Evolutionary conservation across 2,113 vertebrate species (phyloP), one percentile per base, ranked within the genome.

Genomic region (Oophaga pumilio): DNA sequence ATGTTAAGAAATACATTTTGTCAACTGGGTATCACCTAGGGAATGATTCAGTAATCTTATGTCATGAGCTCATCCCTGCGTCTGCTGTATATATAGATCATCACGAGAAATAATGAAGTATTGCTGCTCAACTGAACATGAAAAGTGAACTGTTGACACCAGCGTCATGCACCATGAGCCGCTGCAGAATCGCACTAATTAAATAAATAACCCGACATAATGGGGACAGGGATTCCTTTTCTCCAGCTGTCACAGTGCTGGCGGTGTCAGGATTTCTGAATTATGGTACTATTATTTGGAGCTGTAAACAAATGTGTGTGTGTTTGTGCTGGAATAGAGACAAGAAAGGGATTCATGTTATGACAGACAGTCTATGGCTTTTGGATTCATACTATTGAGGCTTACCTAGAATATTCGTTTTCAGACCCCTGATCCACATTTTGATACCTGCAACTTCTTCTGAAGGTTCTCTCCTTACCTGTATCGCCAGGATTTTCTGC

Each of bases 91-190:
- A 76, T 76, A 13, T 52, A 56, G 49, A n/a, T 77, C 76, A 82
- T 68, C 15, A n/a, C 22, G 8, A 68, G 62, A 24, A 82, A 49
- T 59, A 14, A 50, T 33, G 18, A 74, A 28, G 13, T 28, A 66
- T 82, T 66, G 33, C 80, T 82, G 59, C 43, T 50, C 56, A 50
- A 20, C 60, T 66, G 33, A 82, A 66, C 43, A 22, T 82, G 80
- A 11, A 66, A 66, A 24, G 59, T 66, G 59, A 82, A 82, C 22
- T 26, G 13, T 53, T 79, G 76, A 79, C 24, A 57, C 52, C 28
- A 73, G 69, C 69, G 69, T 73, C 74, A 76, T n/a, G 74, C 76
- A 74, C 71, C 33, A 49, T 33, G 71, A 74, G 71, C 43, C 17
- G 10, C 71, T 33, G 2, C 17, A 43, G n/a, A 43, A 33, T 71